Evolutionary conservation across 2,113 vertebrate species (phyloP).

Genomic region (Cynoglossus semilaevis): DNA sequence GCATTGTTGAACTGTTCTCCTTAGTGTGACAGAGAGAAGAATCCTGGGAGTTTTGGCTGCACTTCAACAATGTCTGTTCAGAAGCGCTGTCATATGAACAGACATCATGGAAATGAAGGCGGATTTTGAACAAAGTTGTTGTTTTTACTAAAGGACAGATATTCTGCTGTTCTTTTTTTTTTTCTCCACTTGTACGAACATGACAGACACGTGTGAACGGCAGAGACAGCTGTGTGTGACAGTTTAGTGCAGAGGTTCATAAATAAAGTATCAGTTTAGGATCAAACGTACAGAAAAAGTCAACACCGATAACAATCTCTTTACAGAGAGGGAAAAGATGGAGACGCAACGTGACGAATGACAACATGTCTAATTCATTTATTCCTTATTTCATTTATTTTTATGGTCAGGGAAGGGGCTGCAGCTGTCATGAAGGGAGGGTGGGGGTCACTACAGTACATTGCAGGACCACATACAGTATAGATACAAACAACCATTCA

Average conservation of each 20-base stretch:
- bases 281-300: conserved; percentile 56
- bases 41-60: conserved; percentile 43
- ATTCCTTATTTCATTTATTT: too few species aligned
- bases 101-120: too few species aligned
- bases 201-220: conserved; percentile 15
- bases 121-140: conserved; percentile 28
- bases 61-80: conserved; percentile 55
- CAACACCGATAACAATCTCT: conserved; percentile 46
- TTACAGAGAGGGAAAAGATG: conserved; percentile 45
- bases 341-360: conserved; percentile 25
- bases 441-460: too few species aligned
- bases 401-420: too few species aligned
- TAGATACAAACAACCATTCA: too few species aligned
- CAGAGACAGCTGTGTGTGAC: conserved; percentile 42
- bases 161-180: conserved; percentile 10
- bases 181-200: conserved; percentile 7
- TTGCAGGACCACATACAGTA: too few species aligned
- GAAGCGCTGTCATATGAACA: conserved; percentile 41
- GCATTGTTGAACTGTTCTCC: too few species aligned
- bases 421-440: too few species aligned
- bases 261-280: conserved; percentile 67
- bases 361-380: conserved; percentile 20
- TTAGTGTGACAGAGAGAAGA: conserved; percentile 20
- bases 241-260: conserved; percentile 53
- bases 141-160: conserved; percentile 33